Base-by-base conservation (phyloP, 2,797 vertebrate species). In the Dromococcyx pavoninus region DNA sequence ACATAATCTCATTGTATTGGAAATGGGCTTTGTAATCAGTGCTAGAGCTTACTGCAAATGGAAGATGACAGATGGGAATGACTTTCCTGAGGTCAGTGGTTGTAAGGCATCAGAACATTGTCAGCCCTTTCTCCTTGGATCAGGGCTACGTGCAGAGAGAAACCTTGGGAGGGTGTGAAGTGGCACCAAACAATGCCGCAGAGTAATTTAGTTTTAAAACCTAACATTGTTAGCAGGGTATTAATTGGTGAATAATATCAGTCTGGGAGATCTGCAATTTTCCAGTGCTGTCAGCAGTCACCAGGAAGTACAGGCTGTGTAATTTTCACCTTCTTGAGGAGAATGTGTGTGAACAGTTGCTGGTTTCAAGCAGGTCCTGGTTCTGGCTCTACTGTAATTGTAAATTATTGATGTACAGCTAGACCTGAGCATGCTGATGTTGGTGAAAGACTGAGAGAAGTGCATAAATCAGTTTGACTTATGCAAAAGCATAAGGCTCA, bases 391-490 rank as follows among this genome's bases (percentile, higher is more conserved):
- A 71, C 46, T 67, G 67, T 37, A 62, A 41, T 33, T 43, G 32
- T 67, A 41, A 77, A 32, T 79, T 53, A 37, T 10, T 33, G 1
- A 0, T 1, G 37, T 12, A 3, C n/a, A 37, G 37, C 50, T 39
- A 27, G 56, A 62, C 15, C 48, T 51, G 77, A 54, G 33, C 0
- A 0, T 69, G 69, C 44, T 41, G 79, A 10, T 12, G 24, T 3
- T 51, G 69, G 48, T 60, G 61, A 37, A 23, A 46, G 57, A 17
- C 46, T 1, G 6, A 24, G 48, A 28, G 39, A 12, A 50, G 37
- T 1, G 35, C 54, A 35, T 24, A 46, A 30, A 70, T 35, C 30
- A 4, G 25, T 35, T 13, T 54, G 64, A 71, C 13, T 89, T 74
- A 25, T 48, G 73, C 44, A 25, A 4, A 5, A 79, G n/a, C 51